Percentiles rank a stretch among this genome's conserved stretches.
These are phyloP conservation scores for Protomyctophum bolini DNA, from an alignment of 2,113 vertebrate species.

Conservation along the genomic window DNA sequence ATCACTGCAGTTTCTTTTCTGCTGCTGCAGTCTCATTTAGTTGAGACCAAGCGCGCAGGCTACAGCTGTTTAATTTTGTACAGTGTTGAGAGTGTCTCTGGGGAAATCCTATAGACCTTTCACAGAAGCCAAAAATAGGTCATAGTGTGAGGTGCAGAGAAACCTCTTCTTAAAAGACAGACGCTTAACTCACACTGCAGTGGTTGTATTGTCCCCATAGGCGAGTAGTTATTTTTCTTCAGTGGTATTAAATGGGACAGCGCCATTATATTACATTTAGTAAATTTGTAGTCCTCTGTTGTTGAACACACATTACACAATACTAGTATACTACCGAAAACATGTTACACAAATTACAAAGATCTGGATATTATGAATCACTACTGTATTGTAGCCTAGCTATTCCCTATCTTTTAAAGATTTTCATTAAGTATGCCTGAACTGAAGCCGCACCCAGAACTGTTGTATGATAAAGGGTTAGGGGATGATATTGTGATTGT, in stretches of 20 bases:
- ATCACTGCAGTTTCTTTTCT: slow-evolving; percentile 37
- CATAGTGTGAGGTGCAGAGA: slow-evolving; percentile 44
- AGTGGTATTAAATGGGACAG: neutral
- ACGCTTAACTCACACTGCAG: slow-evolving; percentile 8
- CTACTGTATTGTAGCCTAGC: neutral
- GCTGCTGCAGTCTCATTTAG: slow-evolving; percentile 37
- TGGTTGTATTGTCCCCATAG: neutral
- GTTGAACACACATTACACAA: neutral
- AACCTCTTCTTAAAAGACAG: slow-evolving; percentile 11
- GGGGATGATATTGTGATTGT: too few species aligned
- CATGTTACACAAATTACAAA: neutral
- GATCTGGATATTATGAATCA: too few species aligned
- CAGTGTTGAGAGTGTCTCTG: slow-evolving; percentile 53
- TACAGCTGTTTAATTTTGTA: slow-evolving; percentile 65
- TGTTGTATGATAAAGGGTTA: too few species aligned
- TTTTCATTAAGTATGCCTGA: too few species aligned
- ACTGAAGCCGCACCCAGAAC: too few species aligned
- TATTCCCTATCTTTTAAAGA: neutral
- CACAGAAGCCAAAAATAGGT: slow-evolving; percentile 62
- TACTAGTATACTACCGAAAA: too few species aligned
- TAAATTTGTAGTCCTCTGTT: neutral
- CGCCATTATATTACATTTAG: neutral
- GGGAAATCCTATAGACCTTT: slow-evolving; percentile 62
- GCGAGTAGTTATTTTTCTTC: neutral
- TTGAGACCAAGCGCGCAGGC: slow-evolving; percentile 17